phyloP scores from a whole-genome alignment of 2,888 invertebrate genomes.

The Cremastinae sp. region DNA sequence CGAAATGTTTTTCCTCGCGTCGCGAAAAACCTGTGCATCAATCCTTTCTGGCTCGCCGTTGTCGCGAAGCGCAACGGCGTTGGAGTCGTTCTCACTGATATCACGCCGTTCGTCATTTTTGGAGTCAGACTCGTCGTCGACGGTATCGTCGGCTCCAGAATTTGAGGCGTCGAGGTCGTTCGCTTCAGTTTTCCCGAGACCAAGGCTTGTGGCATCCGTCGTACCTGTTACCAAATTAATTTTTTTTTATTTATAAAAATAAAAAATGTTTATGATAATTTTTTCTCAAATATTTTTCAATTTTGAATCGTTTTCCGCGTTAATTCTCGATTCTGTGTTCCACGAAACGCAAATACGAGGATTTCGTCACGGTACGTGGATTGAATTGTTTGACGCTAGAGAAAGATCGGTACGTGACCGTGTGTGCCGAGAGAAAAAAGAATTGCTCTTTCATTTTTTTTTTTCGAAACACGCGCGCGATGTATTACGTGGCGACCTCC shows the following conservation, averaged over 20 bases:
- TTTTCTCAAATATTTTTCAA: not conserved
- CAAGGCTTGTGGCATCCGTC: conserved; percentile 75
- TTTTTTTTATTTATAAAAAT: too few relatives aligned
- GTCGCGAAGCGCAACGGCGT: conserved; percentile 83
- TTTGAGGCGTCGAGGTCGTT: conserved; percentile 76
- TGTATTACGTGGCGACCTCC: conserved; percentile 37
- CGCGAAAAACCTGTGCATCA: conserved; percentile 90
- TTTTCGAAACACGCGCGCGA: conserved; percentile 7
- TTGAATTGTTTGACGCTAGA: conserved; percentile 45
- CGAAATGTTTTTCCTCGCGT: conserved; percentile 86
- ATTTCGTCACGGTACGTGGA: conserved; percentile 54
- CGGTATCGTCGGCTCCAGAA: conserved; percentile 69
- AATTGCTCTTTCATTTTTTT: conserved; percentile 11
- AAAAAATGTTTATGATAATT: too few relatives aligned
- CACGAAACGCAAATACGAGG: conserved; percentile 45
- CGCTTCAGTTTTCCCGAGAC: conserved; percentile 74
- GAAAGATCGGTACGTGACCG: conserved; percentile 48
- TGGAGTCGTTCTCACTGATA: conserved; percentile 72
- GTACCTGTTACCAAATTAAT: conserved; percentile 72
- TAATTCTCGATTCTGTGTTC: conserved; percentile 40
- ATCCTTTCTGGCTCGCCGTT: conserved; percentile 86
- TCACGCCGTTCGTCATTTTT: conserved; percentile 77
- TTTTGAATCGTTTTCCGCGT: conserved; percentile 51
- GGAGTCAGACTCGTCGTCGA: conserved; percentile 66
- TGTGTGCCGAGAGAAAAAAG: conserved; percentile 48